These are phyloP conservation scores for Pseudopodoces humilis DNA, from an alignment of 2,113 vertebrate genomes.

Conservation along the genomic window DNA sequence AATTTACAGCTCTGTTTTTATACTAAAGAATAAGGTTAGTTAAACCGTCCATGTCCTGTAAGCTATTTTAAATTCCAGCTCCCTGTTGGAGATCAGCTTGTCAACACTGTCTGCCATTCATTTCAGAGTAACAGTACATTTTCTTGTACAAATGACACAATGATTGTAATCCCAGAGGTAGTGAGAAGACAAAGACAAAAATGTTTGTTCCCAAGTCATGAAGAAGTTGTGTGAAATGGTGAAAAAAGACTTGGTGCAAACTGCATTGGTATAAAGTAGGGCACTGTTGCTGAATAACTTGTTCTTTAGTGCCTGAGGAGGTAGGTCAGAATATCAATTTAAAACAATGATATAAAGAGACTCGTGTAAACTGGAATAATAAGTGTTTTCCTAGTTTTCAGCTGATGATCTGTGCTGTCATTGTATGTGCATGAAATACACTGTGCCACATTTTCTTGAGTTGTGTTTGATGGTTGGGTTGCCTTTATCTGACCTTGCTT, in stretches of 20 bases:
- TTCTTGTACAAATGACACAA: constrained; percentile 37
- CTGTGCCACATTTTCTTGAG: constrained; percentile 9
- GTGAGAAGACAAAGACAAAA: neutral
- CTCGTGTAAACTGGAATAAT: neutral
- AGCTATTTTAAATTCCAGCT: neutral
- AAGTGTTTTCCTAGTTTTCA: neutral
- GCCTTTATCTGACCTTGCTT: constrained; percentile 21
- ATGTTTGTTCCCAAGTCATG: neutral
- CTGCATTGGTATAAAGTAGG: neutral
- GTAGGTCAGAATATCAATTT: neutral
- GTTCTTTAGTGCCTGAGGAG: neutral
- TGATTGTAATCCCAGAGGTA: constrained; percentile 53
- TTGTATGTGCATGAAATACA: neutral
- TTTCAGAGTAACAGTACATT: constrained; percentile 3
- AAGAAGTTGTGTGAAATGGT: neutral
- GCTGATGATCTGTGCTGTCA: neutral
- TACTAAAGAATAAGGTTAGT: neutral
- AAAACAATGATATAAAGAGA: neutral
- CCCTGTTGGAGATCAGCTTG: neutral
- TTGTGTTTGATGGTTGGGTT: constrained; percentile 16
- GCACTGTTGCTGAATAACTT: neutral
- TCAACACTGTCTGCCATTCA: neutral
- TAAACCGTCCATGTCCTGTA: neutral
- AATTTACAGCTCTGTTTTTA: neutral
- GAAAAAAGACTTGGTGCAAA: neutral